Base-by-base conservation (phyloP, 2,888 invertebrate species). In the Carabus problematicus region DNA sequence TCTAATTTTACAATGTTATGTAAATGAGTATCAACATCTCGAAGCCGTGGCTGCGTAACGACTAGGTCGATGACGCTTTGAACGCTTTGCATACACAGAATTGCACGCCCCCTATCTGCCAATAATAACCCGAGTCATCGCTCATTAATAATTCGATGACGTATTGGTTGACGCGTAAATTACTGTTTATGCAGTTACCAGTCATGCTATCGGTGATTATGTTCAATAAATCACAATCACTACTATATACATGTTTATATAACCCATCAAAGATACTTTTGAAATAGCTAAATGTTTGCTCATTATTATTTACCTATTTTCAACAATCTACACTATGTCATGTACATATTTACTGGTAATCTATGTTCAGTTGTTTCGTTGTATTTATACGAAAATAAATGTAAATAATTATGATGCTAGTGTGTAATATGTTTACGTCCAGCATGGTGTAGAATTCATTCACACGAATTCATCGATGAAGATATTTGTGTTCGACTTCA, bases 71-170 rank as follows among this genome's bases (percentile, higher is more conserved):
- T 56, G 56, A 52, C 12, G 14, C 16, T 14, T 14, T 16, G 19
- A 52, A 52, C 14, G 14, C 18, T 52, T 52, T 52, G 52, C 18
- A 12, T 52, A 18, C 14, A 52, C 52, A 52, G 29, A 29, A 29
- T 29, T 52, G 18, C 52, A 52, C 9, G 19, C 52, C 6, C 3
- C 29, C 61, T 61, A 39, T 16, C 8, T 18, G 47, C 29, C 45
- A 39, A 29, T 60, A 60, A 60, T 52, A 67, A 60, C 54, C 19
- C 54, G 43, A 60, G 52, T 67, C 67, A 67, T 67, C 60, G 67
- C 67, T 67, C 67, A 60, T 67, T 67, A 67, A 67, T 67, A 67
- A 67, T 67, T 67, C 60, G 67, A 67, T 67, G 60, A 67, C 67
- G 59, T 67, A 67, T 67, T 67, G 67, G 60, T 52, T 60, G 67